Conservation (phyloP, 2,113 vertebrate genomes). For the Tachysurus fulvidraco region DNA sequence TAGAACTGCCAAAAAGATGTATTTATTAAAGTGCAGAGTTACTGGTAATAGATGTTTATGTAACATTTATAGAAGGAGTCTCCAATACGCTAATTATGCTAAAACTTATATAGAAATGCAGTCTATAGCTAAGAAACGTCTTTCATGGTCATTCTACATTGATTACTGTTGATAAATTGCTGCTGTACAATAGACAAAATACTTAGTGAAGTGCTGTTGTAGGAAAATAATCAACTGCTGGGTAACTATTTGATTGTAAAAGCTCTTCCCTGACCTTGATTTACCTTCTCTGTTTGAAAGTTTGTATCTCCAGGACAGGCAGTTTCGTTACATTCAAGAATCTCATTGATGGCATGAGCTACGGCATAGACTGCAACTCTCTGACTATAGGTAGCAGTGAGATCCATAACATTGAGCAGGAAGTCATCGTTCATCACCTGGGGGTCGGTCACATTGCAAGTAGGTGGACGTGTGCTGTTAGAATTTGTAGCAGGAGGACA, state of each 20-base stretch:
- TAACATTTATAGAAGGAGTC: neutral
- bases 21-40: neutral
- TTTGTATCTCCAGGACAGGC: conserved; percentile 58
- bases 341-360: conserved; percentile 62
- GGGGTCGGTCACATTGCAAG: neutral
- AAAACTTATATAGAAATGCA: neutral
- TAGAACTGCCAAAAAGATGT: neutral
- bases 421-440: conserved; percentile 53
- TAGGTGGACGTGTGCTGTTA: no score
- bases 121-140: no score
- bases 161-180: no score
- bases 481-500: conserved; percentile 53
- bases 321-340: conserved; percentile 62
- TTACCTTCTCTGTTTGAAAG: conserved; percentile 67
- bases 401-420: conserved; percentile 44
- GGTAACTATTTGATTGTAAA: neutral
- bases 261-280: neutral
- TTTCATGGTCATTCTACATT: no score
- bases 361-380: conserved; percentile 59
- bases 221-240: neutral
- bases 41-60: neutral
- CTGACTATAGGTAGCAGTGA: conserved; percentile 47
- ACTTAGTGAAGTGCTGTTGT: neutral
- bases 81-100: neutral
- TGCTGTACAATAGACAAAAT: neutral